Evolutionary conservation across 2,797 vertebrate genomes (phyloP).

Genomic region (Peromyscus nudipes): DNA sequence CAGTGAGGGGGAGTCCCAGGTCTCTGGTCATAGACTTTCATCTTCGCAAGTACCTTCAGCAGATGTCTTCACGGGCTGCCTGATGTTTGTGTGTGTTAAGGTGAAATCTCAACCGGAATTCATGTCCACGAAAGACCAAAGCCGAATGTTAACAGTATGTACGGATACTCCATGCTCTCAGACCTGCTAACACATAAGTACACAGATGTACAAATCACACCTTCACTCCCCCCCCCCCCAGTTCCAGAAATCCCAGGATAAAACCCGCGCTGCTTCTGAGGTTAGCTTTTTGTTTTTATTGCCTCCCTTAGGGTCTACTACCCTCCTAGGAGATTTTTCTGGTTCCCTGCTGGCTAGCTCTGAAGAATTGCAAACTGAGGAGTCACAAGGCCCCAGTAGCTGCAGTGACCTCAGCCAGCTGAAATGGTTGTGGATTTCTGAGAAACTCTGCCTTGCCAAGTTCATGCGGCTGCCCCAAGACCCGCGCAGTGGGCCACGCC

Average conservation of each 20-base stretch:
- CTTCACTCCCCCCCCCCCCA: background rate
- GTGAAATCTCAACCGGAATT: background rate
- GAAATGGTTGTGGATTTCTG: constrained; percentile 53
- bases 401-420: constrained; percentile 12
- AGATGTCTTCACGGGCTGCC: background rate
- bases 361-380: background rate
- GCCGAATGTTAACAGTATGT: background rate
- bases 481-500: background rate
- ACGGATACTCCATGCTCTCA: background rate
- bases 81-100: background rate
- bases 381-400: background rate
- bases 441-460: constrained; percentile 53
- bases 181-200: background rate
- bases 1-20: background rate
- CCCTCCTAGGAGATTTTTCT: background rate
- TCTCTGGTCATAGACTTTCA: background rate
- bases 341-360: background rate
- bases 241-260: background rate
- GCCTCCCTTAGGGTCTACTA: background rate
- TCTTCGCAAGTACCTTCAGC: background rate
- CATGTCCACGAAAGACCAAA: background rate
- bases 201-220: background rate
- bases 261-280: background rate
- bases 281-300: no score
- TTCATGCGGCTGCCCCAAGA: constrained; percentile 34